Evolutionary conservation across 2,113 vertebrate genomes (phyloP).

Genomic region (Coturnix japonica): DNA sequence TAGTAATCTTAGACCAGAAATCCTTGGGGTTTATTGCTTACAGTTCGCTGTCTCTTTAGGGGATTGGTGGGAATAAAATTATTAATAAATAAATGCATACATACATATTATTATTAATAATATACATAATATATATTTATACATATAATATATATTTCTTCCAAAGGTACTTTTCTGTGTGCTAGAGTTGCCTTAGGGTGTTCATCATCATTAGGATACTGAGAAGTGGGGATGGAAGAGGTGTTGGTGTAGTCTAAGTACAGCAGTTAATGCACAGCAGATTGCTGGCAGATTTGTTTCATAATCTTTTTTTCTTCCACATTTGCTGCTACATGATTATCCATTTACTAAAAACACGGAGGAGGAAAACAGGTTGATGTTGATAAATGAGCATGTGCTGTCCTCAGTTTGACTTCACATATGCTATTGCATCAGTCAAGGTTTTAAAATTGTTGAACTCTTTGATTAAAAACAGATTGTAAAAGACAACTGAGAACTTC

Average conservation of each 20-base stretch:
- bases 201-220: accelerated
- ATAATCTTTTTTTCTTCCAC: neutral
- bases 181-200: neutral
- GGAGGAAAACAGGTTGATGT: neutral
- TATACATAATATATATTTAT: too few species aligned
- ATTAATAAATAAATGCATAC: neutral
- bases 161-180: neutral
- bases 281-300: neutral
- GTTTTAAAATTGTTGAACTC: neutral
- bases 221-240: neutral
- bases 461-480: neutral
- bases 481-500: neutral
- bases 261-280: neutral
- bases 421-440: neutral
- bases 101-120: too few species aligned
- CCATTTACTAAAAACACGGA: neutral
- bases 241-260: neutral
- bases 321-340: neutral
- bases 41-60: constrained; percentile 26
- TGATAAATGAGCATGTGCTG: neutral
- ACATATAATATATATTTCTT: too few species aligned
- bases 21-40: constrained; percentile 30
- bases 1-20: neutral
- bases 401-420: neutral
- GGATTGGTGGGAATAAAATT: neutral